These are phyloP conservation scores for Eupeodes latifasciatus DNA, from an alignment of 2,888 invertebrate species.

Conservation along the genomic window DNA sequence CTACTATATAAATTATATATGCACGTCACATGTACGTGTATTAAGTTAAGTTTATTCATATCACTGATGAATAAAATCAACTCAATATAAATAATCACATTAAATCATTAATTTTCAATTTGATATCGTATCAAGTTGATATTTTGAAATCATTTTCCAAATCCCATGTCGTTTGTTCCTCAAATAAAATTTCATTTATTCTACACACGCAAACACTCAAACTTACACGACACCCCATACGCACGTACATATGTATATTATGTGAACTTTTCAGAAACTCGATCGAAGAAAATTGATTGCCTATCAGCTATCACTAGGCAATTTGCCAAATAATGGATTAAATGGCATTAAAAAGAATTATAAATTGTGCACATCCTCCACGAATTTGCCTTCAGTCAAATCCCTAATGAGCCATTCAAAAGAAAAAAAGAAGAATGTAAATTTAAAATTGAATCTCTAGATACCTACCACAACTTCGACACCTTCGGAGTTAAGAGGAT, in stretches of 20 bases:
- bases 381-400: conserved; percentile 17
- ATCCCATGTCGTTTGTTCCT: conserved; percentile 18
- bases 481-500: conserved; percentile 20
- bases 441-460: conserved; percentile 51
- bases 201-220: not conserved
- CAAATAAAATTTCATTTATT: not conserved
- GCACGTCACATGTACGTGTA: too few relatives aligned
- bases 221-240: too few relatives aligned
- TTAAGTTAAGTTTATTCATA: not conserved
- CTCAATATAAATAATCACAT: not conserved
- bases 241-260: too few relatives aligned
- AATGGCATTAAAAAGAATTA: conserved; percentile 39
- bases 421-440: conserved; percentile 28
- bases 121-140: conserved; percentile 7
- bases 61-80: not conserved
- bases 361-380: conserved; percentile 40
- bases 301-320: conserved; percentile 49
- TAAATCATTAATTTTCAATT: conserved; percentile 9
- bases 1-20: too few relatives aligned
- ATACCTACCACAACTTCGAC: conserved; percentile 20
- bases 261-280: not conserved
- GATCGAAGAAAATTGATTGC: conserved; percentile 52
- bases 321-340: conserved; percentile 65
- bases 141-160: conserved; percentile 4
- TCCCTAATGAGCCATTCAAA: conserved; percentile 63